These are phyloP conservation scores for Psittacus erithacus DNA, from an alignment of 2,113 vertebrate species.

Conservation along the genomic window DNA sequence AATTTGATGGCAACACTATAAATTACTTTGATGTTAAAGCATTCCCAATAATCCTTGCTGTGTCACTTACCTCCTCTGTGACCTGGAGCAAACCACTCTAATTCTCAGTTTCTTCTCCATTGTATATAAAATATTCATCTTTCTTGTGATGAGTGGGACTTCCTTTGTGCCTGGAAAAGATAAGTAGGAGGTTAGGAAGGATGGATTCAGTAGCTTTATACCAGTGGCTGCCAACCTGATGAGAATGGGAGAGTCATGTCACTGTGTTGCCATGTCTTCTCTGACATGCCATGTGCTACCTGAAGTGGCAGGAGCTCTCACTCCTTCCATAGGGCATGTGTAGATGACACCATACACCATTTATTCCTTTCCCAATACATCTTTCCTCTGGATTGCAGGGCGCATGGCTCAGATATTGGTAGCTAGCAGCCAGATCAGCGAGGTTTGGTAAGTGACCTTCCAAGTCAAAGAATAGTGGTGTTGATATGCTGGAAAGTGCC, in stretches of 20 bases:
- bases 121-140: background rate
- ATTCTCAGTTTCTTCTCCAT: background rate
- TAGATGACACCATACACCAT: background rate
- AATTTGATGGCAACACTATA: background rate
- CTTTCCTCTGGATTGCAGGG: background rate
- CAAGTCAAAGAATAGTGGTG: background rate
- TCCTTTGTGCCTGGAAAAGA: background rate
- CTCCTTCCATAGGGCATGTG: background rate
- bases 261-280: background rate
- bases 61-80: background rate
- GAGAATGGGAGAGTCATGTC: background rate
- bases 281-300: background rate
- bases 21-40: background rate
- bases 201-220: background rate
- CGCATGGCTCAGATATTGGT: background rate
- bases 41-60: background rate
- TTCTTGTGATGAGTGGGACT: background rate
- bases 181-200: background rate
- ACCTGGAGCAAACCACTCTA: background rate
- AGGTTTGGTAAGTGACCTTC: background rate
- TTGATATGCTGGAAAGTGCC: background rate
- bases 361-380: background rate
- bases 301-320: background rate
- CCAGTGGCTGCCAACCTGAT: background rate
- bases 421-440: background rate